phyloP scores from a whole-genome alignment of 2,888 invertebrate species.

The Dryobota labecula region DNA sequence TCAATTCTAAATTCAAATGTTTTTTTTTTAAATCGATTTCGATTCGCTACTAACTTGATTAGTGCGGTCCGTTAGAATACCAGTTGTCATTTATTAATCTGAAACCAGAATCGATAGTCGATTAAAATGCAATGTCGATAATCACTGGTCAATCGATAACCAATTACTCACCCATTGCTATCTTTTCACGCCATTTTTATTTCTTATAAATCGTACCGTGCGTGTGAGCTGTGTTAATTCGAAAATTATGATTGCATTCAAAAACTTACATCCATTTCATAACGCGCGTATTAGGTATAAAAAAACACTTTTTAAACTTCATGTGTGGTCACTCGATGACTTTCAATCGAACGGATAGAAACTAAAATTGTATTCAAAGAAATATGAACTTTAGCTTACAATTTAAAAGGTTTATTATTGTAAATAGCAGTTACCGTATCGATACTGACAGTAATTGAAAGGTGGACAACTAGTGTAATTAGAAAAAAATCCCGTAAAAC shows the following conservation, averaged over 20 bases:
- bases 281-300: constrained; percentile 40
- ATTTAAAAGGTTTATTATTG: constrained; percentile 42
- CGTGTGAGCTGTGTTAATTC: constrained; percentile 56
- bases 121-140: constrained; percentile 51
- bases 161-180: constrained; percentile 49
- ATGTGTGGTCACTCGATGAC: constrained; percentile 71
- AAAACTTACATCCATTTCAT: constrained; percentile 57
- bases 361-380: constrained; percentile 33
- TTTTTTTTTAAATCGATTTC: constrained; percentile 13
- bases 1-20: constrained; percentile 16
- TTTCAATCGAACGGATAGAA: constrained; percentile 55
- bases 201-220: constrained; percentile 22
- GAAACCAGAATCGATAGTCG: constrained; percentile 48
- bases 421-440: constrained; percentile 31
- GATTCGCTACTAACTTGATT: constrained; percentile 39
- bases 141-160: constrained; percentile 54
- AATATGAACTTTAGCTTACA: constrained; percentile 37
- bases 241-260: constrained; percentile 64
- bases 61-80: constrained; percentile 44
- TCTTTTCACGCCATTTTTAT: constrained; percentile 55
- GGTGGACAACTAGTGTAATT: constrained; percentile 65
- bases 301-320: constrained; percentile 67
- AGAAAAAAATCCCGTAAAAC: constrained; percentile 66
- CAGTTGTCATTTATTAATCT: constrained; percentile 48
- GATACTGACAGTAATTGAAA: constrained; percentile 67